Percentiles rank a stretch among this genome's conserved stretches.
Conservation (phyloP, 2,797 vertebrate genomes). For the Anisognathus igniventris region DNA sequence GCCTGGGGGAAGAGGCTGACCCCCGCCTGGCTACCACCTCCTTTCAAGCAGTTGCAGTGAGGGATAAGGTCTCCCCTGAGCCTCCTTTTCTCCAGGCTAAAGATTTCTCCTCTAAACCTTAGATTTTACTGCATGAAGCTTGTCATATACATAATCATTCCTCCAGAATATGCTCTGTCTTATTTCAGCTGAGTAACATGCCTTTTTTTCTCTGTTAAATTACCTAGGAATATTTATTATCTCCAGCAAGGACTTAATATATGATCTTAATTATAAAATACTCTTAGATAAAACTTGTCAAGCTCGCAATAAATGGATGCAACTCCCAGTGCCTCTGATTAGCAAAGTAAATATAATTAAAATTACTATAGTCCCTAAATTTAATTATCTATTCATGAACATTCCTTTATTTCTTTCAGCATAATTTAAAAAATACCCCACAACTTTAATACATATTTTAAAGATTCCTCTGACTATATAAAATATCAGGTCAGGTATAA, state of each 20-base stretch:
- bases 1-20: background rate
- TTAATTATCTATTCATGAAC: slow-evolving; percentile 3
- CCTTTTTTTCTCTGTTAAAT: background rate
- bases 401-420: background rate
- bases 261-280: slow-evolving; percentile 26
- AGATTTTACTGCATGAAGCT: background rate
- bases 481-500: background rate
- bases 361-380: background rate
- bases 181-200: background rate
- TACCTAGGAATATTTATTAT: slow-evolving; percentile 20
- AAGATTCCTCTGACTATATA: background rate
- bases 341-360: slow-evolving; percentile 46
- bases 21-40: background rate
- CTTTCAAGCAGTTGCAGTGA: background rate
- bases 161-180: background rate
- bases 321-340: slow-evolving; percentile 1
- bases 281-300: slow-evolving; percentile 9
- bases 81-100: background rate
- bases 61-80: background rate
- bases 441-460: background rate
- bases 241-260: background rate
- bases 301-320: slow-evolving; percentile 1
- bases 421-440: background rate
- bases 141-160: background rate
- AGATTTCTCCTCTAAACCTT: background rate